Evolutionary conservation across 2,888 invertebrate genomes (phyloP), one percentile per base, ranked within the genome.

Genomic region (Falcaria lacertinaria): DNA sequence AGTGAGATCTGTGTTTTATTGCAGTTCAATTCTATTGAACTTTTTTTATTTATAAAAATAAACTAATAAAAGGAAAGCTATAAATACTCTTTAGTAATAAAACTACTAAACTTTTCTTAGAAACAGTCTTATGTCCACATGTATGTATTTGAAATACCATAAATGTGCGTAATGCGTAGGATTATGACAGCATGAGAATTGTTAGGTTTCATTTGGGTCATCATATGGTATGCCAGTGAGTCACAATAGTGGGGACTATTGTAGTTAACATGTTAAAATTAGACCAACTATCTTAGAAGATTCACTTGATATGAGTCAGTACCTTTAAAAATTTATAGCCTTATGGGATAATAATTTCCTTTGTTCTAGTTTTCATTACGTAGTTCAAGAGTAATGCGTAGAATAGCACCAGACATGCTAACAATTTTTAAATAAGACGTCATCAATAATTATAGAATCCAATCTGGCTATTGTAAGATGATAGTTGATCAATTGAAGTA

Each of bases 261-360:
- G 22, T 53, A 55, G 46, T 44, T 52, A 50, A 59, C 58, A 60
- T 62, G 46, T 44, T 52, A 50, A 59, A 59, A 60, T 62, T 60
- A 69, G 57, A 62, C 50, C 54, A 57, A 49, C 44, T 52, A 50
- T 50, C 44, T 39, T 44, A 50, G 49, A 52, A 41, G 46, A 54
- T 56, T 49, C 47, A 39, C 17, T 42, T 33, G 41, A 22, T 37
- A 48, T 53, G 53, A 57, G 38, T 54, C 44, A 50, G 39, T 8
- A 22, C n/a, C n/a, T n/a, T n/a, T 17, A 35, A 15, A 37, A 42
- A 40, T 47, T 37, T 43, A 15, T n/a, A 41, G 33, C 25, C 34
- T 44, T 39, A 36, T 19, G 33, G 34, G 22, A 22, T 22, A 7
- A n/a, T n/a, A n/a, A n/a, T n/a, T 22, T 28, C 11, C 28, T 28